phyloP scores from a whole-genome alignment of 2,888 invertebrate genomes.

The Drosophila prostipennis region DNA sequence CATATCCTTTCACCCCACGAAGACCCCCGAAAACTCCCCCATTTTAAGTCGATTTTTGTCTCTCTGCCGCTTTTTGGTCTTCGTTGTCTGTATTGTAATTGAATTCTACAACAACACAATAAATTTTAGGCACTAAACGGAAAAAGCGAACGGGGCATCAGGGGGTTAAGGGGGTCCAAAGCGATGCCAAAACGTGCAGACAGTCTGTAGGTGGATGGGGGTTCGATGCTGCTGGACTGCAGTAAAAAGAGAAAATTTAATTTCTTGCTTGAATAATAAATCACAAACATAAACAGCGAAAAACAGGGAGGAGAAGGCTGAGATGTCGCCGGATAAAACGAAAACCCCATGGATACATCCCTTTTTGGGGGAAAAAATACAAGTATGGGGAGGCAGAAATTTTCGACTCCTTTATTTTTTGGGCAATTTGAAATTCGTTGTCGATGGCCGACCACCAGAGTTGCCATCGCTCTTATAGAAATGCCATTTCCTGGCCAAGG shows the following conservation, averaged over 20 bases:
- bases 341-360: slow-evolving; percentile 17
- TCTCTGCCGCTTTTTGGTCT: slow-evolving; percentile 10
- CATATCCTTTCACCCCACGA: slow-evolving; percentile 45
- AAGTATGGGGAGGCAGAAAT: not conserved
- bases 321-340: slow-evolving; percentile 71
- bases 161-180: slow-evolving; percentile 15
- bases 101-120: slow-evolving; percentile 78
- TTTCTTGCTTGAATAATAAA: slow-evolving; percentile 81
- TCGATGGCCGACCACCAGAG: slow-evolving; percentile 56
- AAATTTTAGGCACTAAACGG: slow-evolving; percentile 68
- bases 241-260: slow-evolving; percentile 77
- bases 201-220: slow-evolving; percentile 17
- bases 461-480: slow-evolving; percentile 71
- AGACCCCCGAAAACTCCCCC: slow-evolving; percentile 8
- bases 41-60: slow-evolving; percentile 18
- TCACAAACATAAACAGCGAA: slow-evolving; percentile 75
- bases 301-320: not conserved
- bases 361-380: slow-evolving; percentile 2
- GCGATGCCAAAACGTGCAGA: slow-evolving; percentile 50
- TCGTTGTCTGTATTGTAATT: slow-evolving; percentile 67
- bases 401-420: slow-evolving; percentile 32
- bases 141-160: slow-evolving; percentile 18
- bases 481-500: slow-evolving; percentile 61
- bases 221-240: slow-evolving; percentile 31
- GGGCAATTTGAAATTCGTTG: slow-evolving; percentile 70